Conservation (phyloP, 2,888 invertebrate species). For the Isoperla grammatica region DNA sequence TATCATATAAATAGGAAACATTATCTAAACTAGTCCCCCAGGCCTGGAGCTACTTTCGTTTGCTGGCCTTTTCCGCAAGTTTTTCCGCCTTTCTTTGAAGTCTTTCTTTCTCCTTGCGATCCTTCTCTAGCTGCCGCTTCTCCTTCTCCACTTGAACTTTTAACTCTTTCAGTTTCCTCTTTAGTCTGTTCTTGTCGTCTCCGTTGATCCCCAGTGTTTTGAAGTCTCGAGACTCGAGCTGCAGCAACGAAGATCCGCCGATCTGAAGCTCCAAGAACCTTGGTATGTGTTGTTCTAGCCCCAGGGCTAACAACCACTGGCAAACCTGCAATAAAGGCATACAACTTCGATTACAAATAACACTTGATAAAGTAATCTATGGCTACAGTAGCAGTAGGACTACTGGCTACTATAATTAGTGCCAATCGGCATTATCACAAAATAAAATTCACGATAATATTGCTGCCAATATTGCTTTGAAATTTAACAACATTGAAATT, state of each 20-base stretch:
- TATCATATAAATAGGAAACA: too few relatives aligned
- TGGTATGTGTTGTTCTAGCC: slow-evolving; percentile 80
- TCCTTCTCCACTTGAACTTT: slow-evolving; percentile 67
- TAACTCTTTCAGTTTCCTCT: slow-evolving; percentile 79
- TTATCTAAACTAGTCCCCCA: not conserved
- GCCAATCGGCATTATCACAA: too few relatives aligned
- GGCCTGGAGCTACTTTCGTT: slow-evolving; percentile 17
- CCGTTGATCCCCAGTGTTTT: slow-evolving; percentile 76
- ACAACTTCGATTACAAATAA: too few relatives aligned
- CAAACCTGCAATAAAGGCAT: slow-evolving; percentile 60
- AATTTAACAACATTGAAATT: too few relatives aligned
- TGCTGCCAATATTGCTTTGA: too few relatives aligned
- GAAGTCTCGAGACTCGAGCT: slow-evolving; percentile 85
- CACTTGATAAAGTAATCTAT: slow-evolving; percentile 9
- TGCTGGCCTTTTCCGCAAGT: slow-evolving; percentile 54
- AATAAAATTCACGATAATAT: too few relatives aligned
- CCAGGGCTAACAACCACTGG: slow-evolving; percentile 78
- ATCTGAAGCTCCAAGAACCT: slow-evolving; percentile 86
- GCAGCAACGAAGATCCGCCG: slow-evolving; percentile 78
- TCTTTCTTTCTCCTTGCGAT: slow-evolving; percentile 75
- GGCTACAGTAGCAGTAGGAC: not conserved
- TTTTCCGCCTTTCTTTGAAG: slow-evolving; percentile 82
- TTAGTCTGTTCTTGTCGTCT: slow-evolving; percentile 77
- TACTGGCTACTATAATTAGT: too few relatives aligned
- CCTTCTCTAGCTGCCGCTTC: slow-evolving; percentile 74